A percentile compares a stretch with the other conserved stretches of the same genome.
phyloP scores from a whole-genome alignment of 2,888 invertebrate species.

The Ormia ochracea region DNA sequence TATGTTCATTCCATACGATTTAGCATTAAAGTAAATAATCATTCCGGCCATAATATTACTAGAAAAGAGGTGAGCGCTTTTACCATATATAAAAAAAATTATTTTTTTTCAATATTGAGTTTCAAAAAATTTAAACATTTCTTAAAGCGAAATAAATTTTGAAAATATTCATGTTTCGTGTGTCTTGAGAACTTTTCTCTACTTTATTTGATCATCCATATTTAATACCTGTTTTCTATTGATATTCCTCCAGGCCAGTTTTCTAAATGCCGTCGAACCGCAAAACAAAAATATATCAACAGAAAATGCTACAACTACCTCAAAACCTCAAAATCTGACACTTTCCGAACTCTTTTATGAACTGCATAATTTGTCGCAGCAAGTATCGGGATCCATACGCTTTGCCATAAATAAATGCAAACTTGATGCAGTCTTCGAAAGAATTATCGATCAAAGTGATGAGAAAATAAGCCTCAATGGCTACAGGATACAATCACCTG shows the following conservation, averaged over 20 bases:
- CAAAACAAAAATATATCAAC: slow-evolving; percentile 18
- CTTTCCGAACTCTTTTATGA: slow-evolving; percentile 69
- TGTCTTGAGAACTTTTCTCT: no score
- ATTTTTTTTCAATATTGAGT: background rate
- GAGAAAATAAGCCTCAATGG: slow-evolving; percentile 24
- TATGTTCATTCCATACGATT: slow-evolving; percentile 74
- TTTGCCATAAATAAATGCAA: slow-evolving; percentile 74
- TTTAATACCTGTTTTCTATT: no score
- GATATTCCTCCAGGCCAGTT: slow-evolving; percentile 48
- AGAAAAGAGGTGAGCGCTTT: slow-evolving; percentile 53
- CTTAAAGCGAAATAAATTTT: background rate
- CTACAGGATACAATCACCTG: slow-evolving; percentile 56
- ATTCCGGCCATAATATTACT: slow-evolving; percentile 38
- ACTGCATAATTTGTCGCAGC: slow-evolving; percentile 65
- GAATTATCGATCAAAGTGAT: slow-evolving; percentile 71
- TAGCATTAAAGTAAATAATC: slow-evolving; percentile 68
- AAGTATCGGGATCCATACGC: slow-evolving; percentile 64
- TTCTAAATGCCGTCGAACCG: slow-evolving; percentile 34
- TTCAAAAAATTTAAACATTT: background rate
- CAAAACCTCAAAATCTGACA: slow-evolving; percentile 46
- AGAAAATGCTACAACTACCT: slow-evolving; percentile 30
- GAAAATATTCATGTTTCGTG: no score
- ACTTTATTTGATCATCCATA: no score
- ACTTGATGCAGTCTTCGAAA: slow-evolving; percentile 75
- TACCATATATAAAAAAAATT: no score